Percentiles rank a stretch among this genome's conserved stretches.
These are phyloP conservation scores for Cyanistes caeruleus DNA, from an alignment of 2,113 vertebrate species.

Conservation along the genomic window DNA sequence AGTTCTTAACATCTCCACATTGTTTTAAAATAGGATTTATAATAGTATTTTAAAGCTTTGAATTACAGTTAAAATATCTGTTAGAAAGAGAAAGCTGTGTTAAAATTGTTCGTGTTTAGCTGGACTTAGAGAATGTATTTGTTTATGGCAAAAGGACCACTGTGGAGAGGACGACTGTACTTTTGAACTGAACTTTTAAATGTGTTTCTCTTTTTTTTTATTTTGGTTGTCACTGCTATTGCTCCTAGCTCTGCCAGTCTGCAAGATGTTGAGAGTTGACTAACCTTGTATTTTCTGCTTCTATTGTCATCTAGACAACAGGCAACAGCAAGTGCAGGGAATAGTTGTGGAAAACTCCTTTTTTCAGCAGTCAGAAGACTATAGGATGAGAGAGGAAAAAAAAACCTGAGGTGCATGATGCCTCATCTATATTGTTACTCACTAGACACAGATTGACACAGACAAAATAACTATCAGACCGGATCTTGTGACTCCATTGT, in stretches of 20 bases:
- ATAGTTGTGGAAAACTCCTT: background rate
- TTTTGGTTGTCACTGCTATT: background rate
- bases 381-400: background rate
- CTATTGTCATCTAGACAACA: background rate
- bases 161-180: background rate
- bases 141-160: background rate
- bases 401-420: background rate
- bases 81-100: background rate
- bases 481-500: background rate
- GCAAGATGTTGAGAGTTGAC: background rate
- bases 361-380: background rate
- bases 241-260: background rate
- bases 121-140: background rate
- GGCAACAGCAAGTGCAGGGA: background rate
- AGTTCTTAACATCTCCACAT: background rate
- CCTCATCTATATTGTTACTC: background rate
- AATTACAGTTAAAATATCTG: background rate
- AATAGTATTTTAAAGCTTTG: background rate
- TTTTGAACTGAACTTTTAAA: background rate
- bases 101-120: background rate
- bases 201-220: background rate
- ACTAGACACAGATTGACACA: background rate
- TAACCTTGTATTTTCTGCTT: constrained; percentile 8
- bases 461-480: background rate
- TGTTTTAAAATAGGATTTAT: background rate